Evolutionary conservation across 2,113 vertebrate species (phyloP).

Genomic region (Gadus macrocephalus): DNA sequence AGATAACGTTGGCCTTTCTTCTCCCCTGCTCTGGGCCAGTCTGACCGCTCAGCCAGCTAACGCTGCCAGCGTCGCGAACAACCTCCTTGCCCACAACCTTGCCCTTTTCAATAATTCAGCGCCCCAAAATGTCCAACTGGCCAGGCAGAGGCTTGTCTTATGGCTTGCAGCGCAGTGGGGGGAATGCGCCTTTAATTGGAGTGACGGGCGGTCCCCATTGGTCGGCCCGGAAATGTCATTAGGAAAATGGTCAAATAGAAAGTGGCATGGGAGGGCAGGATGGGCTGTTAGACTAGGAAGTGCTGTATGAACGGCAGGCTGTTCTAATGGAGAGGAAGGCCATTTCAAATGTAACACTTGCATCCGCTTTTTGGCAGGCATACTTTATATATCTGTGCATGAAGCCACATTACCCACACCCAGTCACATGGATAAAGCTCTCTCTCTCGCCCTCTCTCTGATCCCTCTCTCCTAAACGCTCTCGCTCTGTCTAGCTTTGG

Average conservation of each 20-base stretch:
- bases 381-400: slow-evolving; percentile 34
- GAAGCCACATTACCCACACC: slow-evolving; percentile 15
- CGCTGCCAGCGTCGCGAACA: slow-evolving; percentile 46
- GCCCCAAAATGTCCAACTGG: slow-evolving; percentile 54
- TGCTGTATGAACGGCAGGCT: slow-evolving; percentile 35
- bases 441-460: not conserved
- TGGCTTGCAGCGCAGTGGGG: slow-evolving; percentile 40
- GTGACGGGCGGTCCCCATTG: slow-evolving; percentile 47
- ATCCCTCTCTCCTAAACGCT: not conserved
- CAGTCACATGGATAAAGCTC: not conserved
- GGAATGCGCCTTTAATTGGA: slow-evolving; percentile 58
- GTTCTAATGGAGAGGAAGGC: slow-evolving; percentile 34
- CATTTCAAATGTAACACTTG: slow-evolving; percentile 38
- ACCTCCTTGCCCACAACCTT: slow-evolving; percentile 36
- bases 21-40: slow-evolving; percentile 42
- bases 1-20: slow-evolving; percentile 51
- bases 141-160: slow-evolving; percentile 43
- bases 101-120: slow-evolving; percentile 69
- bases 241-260: slow-evolving; percentile 49
- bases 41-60: slow-evolving; percentile 48
- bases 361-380: slow-evolving; percentile 18
- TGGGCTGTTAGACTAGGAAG: slow-evolving; percentile 30
- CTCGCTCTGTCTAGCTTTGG: not conserved
- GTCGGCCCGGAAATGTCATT: slow-evolving; percentile 60
- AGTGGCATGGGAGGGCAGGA: slow-evolving; percentile 34